Conservation (phyloP, 2,113 vertebrate species). For the Symphodus melops region DNA sequence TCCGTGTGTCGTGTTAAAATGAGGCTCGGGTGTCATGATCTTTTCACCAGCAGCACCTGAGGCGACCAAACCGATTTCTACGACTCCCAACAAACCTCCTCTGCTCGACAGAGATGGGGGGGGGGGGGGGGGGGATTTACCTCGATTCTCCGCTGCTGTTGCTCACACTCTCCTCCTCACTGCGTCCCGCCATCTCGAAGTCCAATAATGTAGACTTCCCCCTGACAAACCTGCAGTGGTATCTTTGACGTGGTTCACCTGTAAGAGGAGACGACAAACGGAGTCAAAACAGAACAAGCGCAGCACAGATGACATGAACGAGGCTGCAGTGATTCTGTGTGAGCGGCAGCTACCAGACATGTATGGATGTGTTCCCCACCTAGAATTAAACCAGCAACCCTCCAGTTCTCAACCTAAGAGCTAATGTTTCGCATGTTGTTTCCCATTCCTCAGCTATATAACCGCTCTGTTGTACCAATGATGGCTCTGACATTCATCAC, state of each 20-base stretch:
- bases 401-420: too few species aligned
- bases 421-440: too few species aligned
- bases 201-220: slow-evolving; percentile 52
- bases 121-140: slow-evolving; percentile 72
- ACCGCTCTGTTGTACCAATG: too few species aligned
- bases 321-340: too few species aligned
- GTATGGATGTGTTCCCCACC: too few species aligned
- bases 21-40: not conserved
- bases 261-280: slow-evolving; percentile 23
- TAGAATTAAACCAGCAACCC: too few species aligned
- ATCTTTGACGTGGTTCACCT: slow-evolving; percentile 49
- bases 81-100: not conserved
- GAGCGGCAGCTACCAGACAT: too few species aligned
- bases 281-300: too few species aligned
- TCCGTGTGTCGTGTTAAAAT: too few species aligned
- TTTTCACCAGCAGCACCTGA: not conserved
- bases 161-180: slow-evolving; percentile 95
- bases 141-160: slow-evolving; percentile 97
- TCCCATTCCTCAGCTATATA: too few species aligned
- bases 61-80: not conserved
- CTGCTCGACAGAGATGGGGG: not conserved
- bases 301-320: too few species aligned
- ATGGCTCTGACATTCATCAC: too few species aligned
- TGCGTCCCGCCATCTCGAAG: slow-evolving; percentile 93
- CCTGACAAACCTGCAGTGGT: slow-evolving; percentile 28